Conservation (phyloP, 1,140 invertebrate species). For the Drosophila truncata region DNA sequence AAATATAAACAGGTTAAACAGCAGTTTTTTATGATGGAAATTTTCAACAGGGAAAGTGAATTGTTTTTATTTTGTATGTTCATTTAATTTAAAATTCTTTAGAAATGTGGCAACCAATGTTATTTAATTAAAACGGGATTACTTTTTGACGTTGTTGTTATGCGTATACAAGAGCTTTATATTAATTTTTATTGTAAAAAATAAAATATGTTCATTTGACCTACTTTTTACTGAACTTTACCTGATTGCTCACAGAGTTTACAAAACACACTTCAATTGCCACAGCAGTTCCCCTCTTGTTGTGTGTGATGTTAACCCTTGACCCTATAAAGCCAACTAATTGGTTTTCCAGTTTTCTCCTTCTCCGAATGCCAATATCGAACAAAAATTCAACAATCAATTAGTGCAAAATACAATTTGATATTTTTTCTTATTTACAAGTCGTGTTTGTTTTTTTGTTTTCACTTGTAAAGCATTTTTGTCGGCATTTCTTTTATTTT, state of each 20-base stretch:
- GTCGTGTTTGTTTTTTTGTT: constrained; percentile 17
- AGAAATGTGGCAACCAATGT: background rate
- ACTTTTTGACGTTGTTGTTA: constrained; percentile 4
- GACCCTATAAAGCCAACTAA: constrained; percentile 62
- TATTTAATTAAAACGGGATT: constrained; percentile 20
- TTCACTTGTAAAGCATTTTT: constrained; percentile 35
- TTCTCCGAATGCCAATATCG: constrained; percentile 4
- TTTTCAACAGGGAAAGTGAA: background rate
- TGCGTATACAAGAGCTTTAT: constrained; percentile 3
- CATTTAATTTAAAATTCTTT: constrained; percentile 5
- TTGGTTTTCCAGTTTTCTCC: constrained; percentile 49
- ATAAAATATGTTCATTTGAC: constrained; percentile 20
- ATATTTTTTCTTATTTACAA: constrained; percentile 22
- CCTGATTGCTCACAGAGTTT: constrained; percentile 15
- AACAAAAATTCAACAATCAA: constrained; percentile 56
- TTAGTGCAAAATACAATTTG: constrained; percentile 52
- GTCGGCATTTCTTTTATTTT: constrained; percentile 58
- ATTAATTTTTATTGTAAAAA: constrained; percentile 15
- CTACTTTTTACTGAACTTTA: constrained; percentile 32
- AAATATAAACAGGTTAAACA: background rate
- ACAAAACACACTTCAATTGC: constrained; percentile 23
- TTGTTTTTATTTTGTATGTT: background rate
- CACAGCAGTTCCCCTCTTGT: constrained; percentile 21
- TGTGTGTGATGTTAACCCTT: constrained; percentile 37
- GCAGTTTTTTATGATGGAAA: background rate